Evolutionary conservation across 1,140 invertebrate species (phyloP), one percentile per base, ranked within the genome.

Genomic region (Colletes latitarsis): DNA sequence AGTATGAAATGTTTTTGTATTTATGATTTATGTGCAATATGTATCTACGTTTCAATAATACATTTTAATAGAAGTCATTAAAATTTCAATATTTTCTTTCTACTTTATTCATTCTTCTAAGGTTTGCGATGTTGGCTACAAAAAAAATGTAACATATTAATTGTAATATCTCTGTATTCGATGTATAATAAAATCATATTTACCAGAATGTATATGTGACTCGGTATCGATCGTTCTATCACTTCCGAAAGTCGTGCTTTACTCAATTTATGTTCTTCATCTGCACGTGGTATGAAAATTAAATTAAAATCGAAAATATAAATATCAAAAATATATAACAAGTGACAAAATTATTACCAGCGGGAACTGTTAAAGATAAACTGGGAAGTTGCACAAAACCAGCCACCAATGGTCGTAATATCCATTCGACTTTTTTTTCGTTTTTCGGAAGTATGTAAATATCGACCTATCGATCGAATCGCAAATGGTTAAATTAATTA

Each of bases 131-230:
- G 90, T 92, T 77, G 92, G 91, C 92, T 93, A 80, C 49, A 90
- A 90, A 70, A 71, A 81, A 60, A 81, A 58, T 49, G 41, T 30
- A 66, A 62, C 12, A 68, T n/a, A 60, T 62, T 57, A 76, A 71
- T 30, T 21, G 52, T 63, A 41, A 67, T 53, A 30, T 53, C 43
- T 39, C 6, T 39, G 21, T 53, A 19, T 21, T 52, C 0, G 19
- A 17, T 53, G 21, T 10, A 49, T 30, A 55, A 53, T 14, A 8
- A 52, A 17, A 62, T 53, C 64, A 69, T 64, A 70, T 88, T 91
- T 89, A 93, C 94, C 94, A 95, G 93, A 74, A 96, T 94, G 86
- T 95, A 95, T 85, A 96, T 94, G 84, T 95, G 94, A 81, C 94
- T 94, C 6, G 95, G 95, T 76, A 95, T 89, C 82, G 95, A 94